These are phyloP conservation scores for Oriolus oriolus DNA, from an alignment of 2,113 vertebrate species.

Conservation along the genomic window DNA sequence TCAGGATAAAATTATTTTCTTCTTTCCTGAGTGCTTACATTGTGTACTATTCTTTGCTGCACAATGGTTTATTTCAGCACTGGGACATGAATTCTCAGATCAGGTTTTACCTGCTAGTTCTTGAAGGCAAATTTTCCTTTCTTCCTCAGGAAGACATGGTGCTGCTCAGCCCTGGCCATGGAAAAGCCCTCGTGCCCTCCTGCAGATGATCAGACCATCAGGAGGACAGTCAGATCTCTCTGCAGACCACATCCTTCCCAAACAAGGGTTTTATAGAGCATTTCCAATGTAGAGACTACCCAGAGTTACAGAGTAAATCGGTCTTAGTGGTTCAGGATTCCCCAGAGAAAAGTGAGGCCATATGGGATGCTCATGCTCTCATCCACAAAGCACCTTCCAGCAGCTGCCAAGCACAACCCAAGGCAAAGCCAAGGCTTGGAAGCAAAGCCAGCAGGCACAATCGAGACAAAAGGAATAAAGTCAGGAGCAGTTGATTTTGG, in stretches of 20 bases:
- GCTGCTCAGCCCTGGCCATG: background rate
- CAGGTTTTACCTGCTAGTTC: slow-evolving; percentile 10
- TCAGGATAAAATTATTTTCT: slow-evolving; percentile 63
- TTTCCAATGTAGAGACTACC: background rate
- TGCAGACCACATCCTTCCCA: background rate
- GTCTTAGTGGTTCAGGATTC: background rate
- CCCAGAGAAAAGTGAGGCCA: background rate
- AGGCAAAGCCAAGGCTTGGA: background rate
- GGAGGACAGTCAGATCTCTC: background rate
- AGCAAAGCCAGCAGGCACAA: background rate
- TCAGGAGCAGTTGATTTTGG: background rate
- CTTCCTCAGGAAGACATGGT: background rate
- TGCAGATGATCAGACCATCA: background rate
- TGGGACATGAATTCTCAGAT: slow-evolving; percentile 47
- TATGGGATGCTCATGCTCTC: background rate
- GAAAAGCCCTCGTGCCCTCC: background rate
- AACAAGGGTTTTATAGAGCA: background rate
- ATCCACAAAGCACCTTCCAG: background rate
- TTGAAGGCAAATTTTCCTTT: slow-evolving; percentile 23
- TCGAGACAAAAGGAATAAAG: background rate
- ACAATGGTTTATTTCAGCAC: slow-evolving; percentile 62
- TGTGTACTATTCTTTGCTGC: slow-evolving; percentile 54
- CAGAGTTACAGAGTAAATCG: background rate
- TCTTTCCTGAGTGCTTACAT: slow-evolving; percentile 61
- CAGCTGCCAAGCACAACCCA: background rate